phyloP scores from a whole-genome alignment of 2,888 invertebrate species.

The Dastarcus helophoroides region DNA sequence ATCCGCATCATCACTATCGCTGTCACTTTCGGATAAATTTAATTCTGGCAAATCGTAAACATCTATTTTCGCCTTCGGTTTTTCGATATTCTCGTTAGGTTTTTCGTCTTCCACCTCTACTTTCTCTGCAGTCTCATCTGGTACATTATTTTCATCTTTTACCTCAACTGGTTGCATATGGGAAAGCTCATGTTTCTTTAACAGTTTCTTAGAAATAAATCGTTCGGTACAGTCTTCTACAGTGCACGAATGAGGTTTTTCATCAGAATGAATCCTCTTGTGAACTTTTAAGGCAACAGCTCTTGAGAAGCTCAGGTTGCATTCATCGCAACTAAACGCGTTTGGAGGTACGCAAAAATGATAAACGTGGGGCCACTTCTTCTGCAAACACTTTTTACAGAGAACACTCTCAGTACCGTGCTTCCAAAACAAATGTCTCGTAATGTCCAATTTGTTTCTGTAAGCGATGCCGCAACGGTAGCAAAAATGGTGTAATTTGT shows the following conservation, averaged over 20 bases:
- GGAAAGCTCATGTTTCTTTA: constrained; percentile 56
- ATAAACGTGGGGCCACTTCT: constrained; percentile 86
- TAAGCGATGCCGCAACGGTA: constrained; percentile 82
- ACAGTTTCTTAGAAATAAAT: constrained; percentile 70
- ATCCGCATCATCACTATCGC: constrained; percentile 50
- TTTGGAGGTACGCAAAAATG: constrained; percentile 79
- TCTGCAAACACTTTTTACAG: constrained; percentile 76
- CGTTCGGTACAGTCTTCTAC: constrained; percentile 61
- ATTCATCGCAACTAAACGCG: constrained; percentile 70
- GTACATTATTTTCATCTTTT: constrained; percentile 18
- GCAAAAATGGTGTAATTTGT: constrained; percentile 76
- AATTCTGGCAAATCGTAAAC: constrained; percentile 65
- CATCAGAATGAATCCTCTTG: constrained; percentile 60
- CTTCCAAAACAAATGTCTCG: constrained; percentile 85
- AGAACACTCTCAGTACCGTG: constrained; percentile 81
- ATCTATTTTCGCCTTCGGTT: constrained; percentile 44
- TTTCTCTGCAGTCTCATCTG: constrained; percentile 31
- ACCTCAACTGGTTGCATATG: constrained; percentile 42
- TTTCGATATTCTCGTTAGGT: constrained; percentile 19
- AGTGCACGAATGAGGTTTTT: constrained; percentile 58
- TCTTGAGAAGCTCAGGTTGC: constrained; percentile 59
- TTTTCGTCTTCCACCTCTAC: constrained; percentile 27
- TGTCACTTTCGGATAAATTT: constrained; percentile 77
- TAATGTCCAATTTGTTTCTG: constrained; percentile 77
- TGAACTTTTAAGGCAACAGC: constrained; percentile 77